Base-by-base conservation (phyloP, 2,797 vertebrate genomes). In the Sebastes glaucus region DNA sequence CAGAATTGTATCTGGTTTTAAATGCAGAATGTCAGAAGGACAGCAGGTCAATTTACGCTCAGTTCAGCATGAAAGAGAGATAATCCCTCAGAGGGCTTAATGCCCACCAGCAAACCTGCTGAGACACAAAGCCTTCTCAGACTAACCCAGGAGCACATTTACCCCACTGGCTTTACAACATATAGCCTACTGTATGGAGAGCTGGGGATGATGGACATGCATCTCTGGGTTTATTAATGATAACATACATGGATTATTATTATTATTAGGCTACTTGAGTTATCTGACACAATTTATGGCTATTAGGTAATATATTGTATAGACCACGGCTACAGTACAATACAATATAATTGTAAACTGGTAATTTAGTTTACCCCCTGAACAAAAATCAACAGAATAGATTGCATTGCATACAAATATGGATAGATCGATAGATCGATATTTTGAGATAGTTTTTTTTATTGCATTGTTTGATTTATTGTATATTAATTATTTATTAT, bases 41-140 rank as follows among this genome's bases (percentile, higher is more conserved):
- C 78, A 74, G 75, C 7, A 9, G 62, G 74, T 82, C 22, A 73
- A 60, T 77, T 53, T 42, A 77, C 63, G 32, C 52, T 57, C 30
- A 53, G 35, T 60, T 79, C 80, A 88, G 73, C 80, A 82, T 59
- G 78, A 76, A 52, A 77, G 56, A 71, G 57, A 82, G 81, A 89
- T 93, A 91, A 94, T 92, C 91, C 87, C 32, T 55, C n/a, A 53
- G 53, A 69, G 56, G 77, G 72, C 27, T 92, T 91, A 92, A 86
- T 81, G 76, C 74, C 80, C 73, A 86, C 80, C 77, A 78, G 23
- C 57, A 71, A 81, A 81, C 73, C 74, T 52, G 71, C 74, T 87
- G 27, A 88, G 78, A 88, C 88, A 84, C 66, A 89, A 90, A 91
- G 69, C 88, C 86, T 62, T 23, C 67, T 72, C 71, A 80, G 64